Conservation (phyloP, 2,888 invertebrate species). For the Mylabris sibirica region DNA sequence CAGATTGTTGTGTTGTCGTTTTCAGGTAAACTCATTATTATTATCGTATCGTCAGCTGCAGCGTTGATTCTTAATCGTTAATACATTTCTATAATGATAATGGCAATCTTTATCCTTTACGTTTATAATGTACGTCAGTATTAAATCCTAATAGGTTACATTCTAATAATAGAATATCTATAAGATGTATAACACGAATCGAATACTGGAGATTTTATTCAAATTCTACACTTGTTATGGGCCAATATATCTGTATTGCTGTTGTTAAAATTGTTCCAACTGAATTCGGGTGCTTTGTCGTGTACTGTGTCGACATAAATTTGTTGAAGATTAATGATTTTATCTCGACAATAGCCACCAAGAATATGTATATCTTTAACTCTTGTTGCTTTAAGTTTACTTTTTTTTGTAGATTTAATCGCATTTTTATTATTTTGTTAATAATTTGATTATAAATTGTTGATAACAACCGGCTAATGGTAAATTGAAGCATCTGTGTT, state of each 20-base stretch:
- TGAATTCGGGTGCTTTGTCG: background rate
- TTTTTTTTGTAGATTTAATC: background rate
- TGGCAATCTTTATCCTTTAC: conserved; percentile 18
- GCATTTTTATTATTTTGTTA: background rate
- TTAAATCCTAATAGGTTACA: conserved; percentile 14
- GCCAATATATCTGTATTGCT: background rate
- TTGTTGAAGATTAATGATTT: background rate
- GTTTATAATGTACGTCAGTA: no score
- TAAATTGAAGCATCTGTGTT: no score
- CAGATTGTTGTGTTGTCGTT: background rate
- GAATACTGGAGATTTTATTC: background rate
- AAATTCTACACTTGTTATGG: background rate
- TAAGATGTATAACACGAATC: background rate
- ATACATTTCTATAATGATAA: conserved; percentile 12
- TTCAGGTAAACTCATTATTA: background rate
- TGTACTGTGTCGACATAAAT: background rate
- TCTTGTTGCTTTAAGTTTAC: background rate
- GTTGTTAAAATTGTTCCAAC: background rate
- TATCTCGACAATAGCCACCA: background rate
- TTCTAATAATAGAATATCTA: background rate
- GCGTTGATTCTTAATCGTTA: background rate
- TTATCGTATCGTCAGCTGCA: no score
- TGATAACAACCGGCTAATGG: no score
- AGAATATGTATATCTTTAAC: background rate
- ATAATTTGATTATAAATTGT: no score